These are phyloP conservation scores for Phortica variegata DNA, from an alignment of 1,140 invertebrate species.

Conservation along the genomic window DNA sequence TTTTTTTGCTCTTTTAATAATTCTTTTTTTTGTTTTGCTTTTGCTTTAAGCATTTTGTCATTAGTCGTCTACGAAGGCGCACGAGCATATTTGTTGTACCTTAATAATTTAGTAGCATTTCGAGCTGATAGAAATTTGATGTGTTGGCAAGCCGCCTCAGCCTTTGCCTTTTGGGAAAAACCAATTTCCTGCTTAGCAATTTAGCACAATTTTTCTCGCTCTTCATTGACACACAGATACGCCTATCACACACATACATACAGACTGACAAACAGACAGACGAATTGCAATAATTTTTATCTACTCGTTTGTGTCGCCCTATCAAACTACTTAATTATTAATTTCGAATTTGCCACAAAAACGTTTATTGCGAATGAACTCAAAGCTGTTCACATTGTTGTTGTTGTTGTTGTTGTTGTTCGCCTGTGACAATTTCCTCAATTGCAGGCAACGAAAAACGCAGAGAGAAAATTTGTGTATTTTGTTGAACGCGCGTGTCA, in stretches of 20 bases:
- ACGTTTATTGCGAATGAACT: slow-evolving; percentile 48
- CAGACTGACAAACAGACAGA: no score
- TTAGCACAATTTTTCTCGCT: slow-evolving; percentile 25
- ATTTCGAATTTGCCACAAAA: slow-evolving; percentile 52
- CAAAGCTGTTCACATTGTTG: no score
- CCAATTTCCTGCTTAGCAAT: slow-evolving; percentile 1
- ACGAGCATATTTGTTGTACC: no score
- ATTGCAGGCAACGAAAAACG: slow-evolving; percentile 49
- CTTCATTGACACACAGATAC: slow-evolving; percentile 32
- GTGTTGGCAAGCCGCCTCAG: no score
- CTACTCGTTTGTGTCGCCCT: slow-evolving; percentile 3
- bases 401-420: slow-evolving; percentile 8
- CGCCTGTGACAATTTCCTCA: slow-evolving; percentile 31
- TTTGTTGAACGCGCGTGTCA: slow-evolving; percentile 39
- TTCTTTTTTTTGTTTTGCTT: no score
- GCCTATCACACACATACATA: no score
- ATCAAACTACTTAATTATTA: slow-evolving; percentile 44
- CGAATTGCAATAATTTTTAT: slow-evolving; percentile 28
- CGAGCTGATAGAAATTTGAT: no score
- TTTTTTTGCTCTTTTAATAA: no score
- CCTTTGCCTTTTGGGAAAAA: background rate
- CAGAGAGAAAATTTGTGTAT: slow-evolving; percentile 50
- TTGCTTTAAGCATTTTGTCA: no score
- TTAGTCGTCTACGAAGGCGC: no score
- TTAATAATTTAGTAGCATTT: no score